Conservation (phyloP, 2,888 invertebrate genomes). For the Stenodera caucasica region DNA sequence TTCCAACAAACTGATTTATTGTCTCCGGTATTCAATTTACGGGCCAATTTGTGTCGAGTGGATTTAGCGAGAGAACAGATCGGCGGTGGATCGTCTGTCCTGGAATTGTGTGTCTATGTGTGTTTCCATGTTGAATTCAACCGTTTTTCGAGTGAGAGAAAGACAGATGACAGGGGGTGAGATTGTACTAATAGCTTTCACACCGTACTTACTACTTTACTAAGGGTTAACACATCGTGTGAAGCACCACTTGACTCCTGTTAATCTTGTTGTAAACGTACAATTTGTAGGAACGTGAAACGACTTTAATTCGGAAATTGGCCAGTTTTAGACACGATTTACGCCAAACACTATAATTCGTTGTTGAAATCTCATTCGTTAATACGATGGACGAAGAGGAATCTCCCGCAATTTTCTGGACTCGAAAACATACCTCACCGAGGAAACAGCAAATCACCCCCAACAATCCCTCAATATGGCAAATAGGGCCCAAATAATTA, state of each 20-base stretch:
- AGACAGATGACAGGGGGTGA: constrained; percentile 19
- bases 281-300: background rate
- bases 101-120: too few species aligned
- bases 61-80: constrained; percentile 52
- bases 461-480: too few species aligned
- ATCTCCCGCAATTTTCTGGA: too few species aligned
- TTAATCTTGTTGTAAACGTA: constrained; percentile 45
- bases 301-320: constrained; percentile 21
- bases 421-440: too few species aligned
- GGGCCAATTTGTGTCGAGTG: constrained; percentile 56
- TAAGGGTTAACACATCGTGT: constrained; percentile 55
- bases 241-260: constrained; percentile 54
- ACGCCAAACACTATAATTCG: constrained; percentile 11
- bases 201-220: too few species aligned
- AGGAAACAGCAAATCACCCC: too few species aligned
- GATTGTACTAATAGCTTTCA: constrained; percentile 48
- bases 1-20: constrained; percentile 52
- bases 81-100: constrained; percentile 24
- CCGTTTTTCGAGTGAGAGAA: too few species aligned
- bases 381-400: background rate
- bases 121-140: too few species aligned
- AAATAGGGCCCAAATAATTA: constrained; percentile 1
- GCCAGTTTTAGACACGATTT: constrained; percentile 16
- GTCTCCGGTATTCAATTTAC: constrained; percentile 55
- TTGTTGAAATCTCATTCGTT: background rate